Evolutionary conservation across 1,140 invertebrate genomes (phyloP), one percentile per base, ranked within the genome.

Genomic region (Bilobella aurantiaca): DNA sequence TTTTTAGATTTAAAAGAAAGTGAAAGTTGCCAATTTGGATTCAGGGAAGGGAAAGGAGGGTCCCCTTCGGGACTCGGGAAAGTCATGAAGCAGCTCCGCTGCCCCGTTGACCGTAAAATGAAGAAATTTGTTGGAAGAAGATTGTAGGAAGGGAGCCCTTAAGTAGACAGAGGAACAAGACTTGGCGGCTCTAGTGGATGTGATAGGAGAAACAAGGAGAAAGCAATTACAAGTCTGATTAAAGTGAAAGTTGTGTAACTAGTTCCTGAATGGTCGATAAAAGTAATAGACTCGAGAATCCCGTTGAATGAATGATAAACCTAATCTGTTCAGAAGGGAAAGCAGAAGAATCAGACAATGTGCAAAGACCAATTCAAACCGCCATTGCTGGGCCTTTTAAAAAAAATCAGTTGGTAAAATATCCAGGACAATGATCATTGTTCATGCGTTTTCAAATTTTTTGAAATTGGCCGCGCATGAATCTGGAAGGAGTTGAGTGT

Each of bases 141-240:
- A n/a, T n/a, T n/a, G n/a, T n/a, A n/a, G n/a, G n/a, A n/a, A n/a
- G n/a, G n/a, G n/a, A n/a, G n/a, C n/a, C n/a, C n/a, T n/a, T n/a
- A n/a, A n/a, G n/a, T n/a, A n/a, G n/a, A n/a, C n/a, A n/a, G n/a
- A n/a, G n/a, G n/a, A n/a, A n/a, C n/a, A n/a, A n/a, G n/a, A n/a
- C n/a, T n/a, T n/a, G n/a, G n/a, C n/a, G n/a, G n/a, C n/a, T n/a
- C n/a, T n/a, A n/a, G n/a, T n/a, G n/a, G n/a, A n/a, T n/a, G n/a
- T n/a, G n/a, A n/a, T 16, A 14, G 49, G 8, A 53, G 49, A 23
- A 23, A 42, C 8, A 8, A 42, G 18, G 34, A 18, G 34, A 42
- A 53, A 23, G 49, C 12, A 53, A 53, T 53, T 53, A 53, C 49
- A 53, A 53, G 49, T 53, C 49, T 53, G 49, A 53, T 53, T 53